A percentile compares a stretch with the other conserved stretches of the same genome.
Conservation (phyloP, 37 sponge, comb jelly and placozoan genomes). For the Axinella damicornis region DNA sequence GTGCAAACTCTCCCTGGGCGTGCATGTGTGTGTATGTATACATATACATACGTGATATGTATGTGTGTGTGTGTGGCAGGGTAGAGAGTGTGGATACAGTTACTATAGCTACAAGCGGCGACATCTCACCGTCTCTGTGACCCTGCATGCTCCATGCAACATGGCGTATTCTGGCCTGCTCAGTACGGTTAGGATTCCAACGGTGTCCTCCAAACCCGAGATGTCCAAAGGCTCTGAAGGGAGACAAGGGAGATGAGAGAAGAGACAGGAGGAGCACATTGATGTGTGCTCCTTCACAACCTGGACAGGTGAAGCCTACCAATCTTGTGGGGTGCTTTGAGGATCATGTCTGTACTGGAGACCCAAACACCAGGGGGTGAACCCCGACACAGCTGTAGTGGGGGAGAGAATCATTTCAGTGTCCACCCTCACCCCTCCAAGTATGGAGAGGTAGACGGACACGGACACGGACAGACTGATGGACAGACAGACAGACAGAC, state of each 20-base stretch:
- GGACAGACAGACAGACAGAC: background rate
- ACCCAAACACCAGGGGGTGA: constrained; percentile 87
- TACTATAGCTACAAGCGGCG: too few species aligned
- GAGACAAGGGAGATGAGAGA: background rate
- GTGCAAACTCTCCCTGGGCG: constrained; percentile 75
- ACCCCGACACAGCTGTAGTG: constrained; percentile 26
- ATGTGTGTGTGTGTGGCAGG: too few species aligned
- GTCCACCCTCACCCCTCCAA: too few species aligned
- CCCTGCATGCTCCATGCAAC: constrained; percentile 70
- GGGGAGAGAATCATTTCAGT: background rate
- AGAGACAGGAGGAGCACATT: too few species aligned
- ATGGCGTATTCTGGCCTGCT: constrained; percentile 54
- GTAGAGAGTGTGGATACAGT: too few species aligned
- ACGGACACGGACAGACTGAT: too few species aligned
- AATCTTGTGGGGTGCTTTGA: constrained; percentile 14
- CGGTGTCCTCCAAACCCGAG: constrained; percentile 13
- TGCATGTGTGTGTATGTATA: too few species aligned
- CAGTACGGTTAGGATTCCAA: constrained; percentile 51
- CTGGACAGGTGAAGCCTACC: constrained; percentile 22
- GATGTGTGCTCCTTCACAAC: too few species aligned
- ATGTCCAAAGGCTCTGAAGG: constrained; percentile 55
- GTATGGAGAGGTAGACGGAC: too few species aligned
- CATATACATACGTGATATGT: too few species aligned
- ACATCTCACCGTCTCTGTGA: constrained; percentile 46
- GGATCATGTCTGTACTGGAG: constrained; percentile 81